Base-by-base conservation (phyloP, 2,888 invertebrate genomes). In the Pycnomerus fuliginosus region DNA sequence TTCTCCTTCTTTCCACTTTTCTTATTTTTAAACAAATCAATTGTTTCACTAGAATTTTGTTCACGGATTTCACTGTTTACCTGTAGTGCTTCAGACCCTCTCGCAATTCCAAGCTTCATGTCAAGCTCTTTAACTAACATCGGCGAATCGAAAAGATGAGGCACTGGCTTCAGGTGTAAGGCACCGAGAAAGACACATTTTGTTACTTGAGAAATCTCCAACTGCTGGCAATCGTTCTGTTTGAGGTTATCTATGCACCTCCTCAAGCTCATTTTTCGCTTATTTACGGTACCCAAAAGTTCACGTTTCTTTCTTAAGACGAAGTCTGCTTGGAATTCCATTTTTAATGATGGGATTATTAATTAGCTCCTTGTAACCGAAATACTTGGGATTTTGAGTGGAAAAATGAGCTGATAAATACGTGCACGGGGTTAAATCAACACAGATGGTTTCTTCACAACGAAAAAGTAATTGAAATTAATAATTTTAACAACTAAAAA, bases 101-200 rank as follows among this genome's bases (percentile, higher is more conserved):
- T n/a, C n/a, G n/a, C n/a, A n/a, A n/a, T n/a, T n/a, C n/a, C n/a
- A n/a, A n/a, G n/a, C 25, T 23, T 41, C 33, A 22, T 36, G 5
- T 41, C 37, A 11, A 46, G 32, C 22, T 46, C 46, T 10, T 41
- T 33, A 3, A 46, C 20, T 13, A 42, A 20, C 16, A 37, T 17
- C 3, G 46, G 46, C 12, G 37, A 37, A 17, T 46, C 42, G 10
- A 41, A 42, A 3, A 46, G 33, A 4, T 46, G 46, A 3, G 60
- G 56, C 48, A 60, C 56, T 23, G 60, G 56, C 52, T 61, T 60
- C 20, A 60, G 48, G 46, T 53, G 48, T 30, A 62, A 50, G 31
- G 60, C 54, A 25, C 58, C 60, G 42, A 62, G 44, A 45, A 60
- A 58, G n/a, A 60, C 58, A 50, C 60, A 62, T 39, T 60, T 56